Evolutionary conservation across 2,888 invertebrate species (phyloP).

Genomic region (Diogma glabrata): DNA sequence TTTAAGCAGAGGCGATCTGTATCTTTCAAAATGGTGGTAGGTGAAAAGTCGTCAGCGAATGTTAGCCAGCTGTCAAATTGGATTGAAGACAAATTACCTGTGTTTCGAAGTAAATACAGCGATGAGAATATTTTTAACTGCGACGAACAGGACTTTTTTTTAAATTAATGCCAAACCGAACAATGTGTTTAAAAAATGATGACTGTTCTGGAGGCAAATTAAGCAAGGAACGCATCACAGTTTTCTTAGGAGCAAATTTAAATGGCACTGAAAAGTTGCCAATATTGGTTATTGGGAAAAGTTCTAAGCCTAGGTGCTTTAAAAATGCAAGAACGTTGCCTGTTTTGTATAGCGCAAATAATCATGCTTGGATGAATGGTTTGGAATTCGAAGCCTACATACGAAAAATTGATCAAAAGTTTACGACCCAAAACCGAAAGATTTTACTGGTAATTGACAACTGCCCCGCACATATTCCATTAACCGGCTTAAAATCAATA

Average conservation of each 20-base stretch:
- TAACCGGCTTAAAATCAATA: not conserved
- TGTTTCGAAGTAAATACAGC: conserved; percentile 19
- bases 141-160: conserved; percentile 24
- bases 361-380: not conserved
- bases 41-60: not conserved
- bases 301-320: not conserved
- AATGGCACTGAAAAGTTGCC: not conserved
- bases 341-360: not conserved
- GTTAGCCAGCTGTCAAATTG: not conserved
- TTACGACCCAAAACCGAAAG: not conserved
- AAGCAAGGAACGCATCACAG: not conserved
- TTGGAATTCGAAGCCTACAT: not conserved
- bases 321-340: not conserved
- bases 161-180: conserved; percentile 22
- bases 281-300: not conserved
- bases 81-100: not conserved
- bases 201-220: not conserved
- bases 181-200: conserved; percentile 4
- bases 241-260: not conserved
- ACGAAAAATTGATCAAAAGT: not conserved
- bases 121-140: conserved; percentile 23
- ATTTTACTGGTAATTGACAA: not conserved
- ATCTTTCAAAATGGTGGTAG: not conserved
- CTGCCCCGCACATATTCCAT: not conserved
- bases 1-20: conserved; percentile 4